A percentile compares a stretch with the other conserved stretches of the same genome.
Conservation (phyloP, 92 coral and sea anemone species). For the Porites rus region DNA sequence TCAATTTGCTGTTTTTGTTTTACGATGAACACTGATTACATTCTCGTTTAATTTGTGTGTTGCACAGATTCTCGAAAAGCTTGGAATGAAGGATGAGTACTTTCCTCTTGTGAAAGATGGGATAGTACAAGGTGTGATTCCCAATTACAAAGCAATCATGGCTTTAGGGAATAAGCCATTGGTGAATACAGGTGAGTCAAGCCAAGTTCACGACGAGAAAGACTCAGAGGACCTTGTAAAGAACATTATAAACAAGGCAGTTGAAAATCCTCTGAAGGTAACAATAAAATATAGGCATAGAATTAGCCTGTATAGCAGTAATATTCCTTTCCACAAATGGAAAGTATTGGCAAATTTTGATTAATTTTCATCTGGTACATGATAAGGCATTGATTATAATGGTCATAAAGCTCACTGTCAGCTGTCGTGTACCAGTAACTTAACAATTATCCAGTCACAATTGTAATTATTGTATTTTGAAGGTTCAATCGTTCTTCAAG, state of each 20-base stretch:
- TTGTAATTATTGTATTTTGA: slow-evolving; percentile 3
- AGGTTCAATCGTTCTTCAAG: slow-evolving; percentile 45
- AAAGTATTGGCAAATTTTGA: background rate
- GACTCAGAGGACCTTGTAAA: slow-evolving; percentile 26
- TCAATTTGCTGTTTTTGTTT: too few species aligned
- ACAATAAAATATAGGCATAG: background rate
- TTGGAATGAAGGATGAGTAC: slow-evolving; percentile 27
- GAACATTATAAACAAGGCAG: slow-evolving; percentile 31
- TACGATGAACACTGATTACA: background rate
- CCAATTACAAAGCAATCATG: slow-evolving; percentile 41
- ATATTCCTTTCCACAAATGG: background rate
- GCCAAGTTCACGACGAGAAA: slow-evolving; percentile 19
- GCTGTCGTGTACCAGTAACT: background rate
- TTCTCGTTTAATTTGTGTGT: background rate
- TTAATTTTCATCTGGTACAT: background rate
- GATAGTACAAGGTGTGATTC: slow-evolving; percentile 38
- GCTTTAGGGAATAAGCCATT: background rate
- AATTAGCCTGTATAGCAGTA: background rate
- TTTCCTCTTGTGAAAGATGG: slow-evolving; percentile 34
- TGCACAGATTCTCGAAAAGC: slow-evolving; percentile 48
- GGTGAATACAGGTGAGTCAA: slow-evolving; percentile 4
- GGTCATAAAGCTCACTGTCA: background rate
- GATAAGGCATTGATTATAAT: background rate
- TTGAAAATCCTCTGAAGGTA: slow-evolving; percentile 45
- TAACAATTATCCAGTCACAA: background rate